Evolutionary conservation across 2,113 vertebrate species (phyloP).

Genomic region (Thomomys bottae): DNA sequence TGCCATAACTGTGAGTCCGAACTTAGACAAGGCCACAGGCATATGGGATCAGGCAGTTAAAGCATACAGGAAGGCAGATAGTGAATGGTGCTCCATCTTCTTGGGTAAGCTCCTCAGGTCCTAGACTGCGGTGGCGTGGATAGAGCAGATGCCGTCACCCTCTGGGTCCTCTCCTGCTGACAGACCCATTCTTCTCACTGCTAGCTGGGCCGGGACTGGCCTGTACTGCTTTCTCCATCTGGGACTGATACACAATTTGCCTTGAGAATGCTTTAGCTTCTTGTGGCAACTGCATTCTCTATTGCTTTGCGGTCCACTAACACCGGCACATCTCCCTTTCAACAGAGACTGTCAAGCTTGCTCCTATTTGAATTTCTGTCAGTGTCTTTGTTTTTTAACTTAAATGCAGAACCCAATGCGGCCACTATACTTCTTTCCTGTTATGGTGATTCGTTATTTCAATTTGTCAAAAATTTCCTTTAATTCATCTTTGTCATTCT

Average conservation of each 20-base stretch:
- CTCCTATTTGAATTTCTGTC: not conserved
- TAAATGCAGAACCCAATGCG: not conserved
- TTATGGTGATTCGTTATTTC: slow-evolving; percentile 48
- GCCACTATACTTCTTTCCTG: not conserved
- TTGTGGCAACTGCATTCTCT: not conserved
- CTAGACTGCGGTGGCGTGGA: fast-evolving
- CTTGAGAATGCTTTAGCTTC: not conserved
- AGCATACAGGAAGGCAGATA: too few species aligned
- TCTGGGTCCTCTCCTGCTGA: too few species aligned
- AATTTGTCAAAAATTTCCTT: not conserved
- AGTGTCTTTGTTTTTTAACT: slow-evolving; percentile 11
- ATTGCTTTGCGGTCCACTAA: not conserved
- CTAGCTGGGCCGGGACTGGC: fast-evolving
- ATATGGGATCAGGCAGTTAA: not conserved
- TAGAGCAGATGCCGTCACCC: too few species aligned
- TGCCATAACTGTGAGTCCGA: not conserved
- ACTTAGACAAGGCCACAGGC: not conserved
- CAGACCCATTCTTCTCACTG: not conserved
- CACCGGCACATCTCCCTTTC: not conserved
- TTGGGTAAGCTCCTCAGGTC: not conserved
- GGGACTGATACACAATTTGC: not conserved
- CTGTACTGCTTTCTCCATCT: fast-evolving
- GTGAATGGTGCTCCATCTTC: not conserved
- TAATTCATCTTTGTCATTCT: slow-evolving; percentile 8
- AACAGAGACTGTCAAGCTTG: not conserved